Conservation (phyloP, 2,888 invertebrate species). For the Sycophila texana region DNA sequence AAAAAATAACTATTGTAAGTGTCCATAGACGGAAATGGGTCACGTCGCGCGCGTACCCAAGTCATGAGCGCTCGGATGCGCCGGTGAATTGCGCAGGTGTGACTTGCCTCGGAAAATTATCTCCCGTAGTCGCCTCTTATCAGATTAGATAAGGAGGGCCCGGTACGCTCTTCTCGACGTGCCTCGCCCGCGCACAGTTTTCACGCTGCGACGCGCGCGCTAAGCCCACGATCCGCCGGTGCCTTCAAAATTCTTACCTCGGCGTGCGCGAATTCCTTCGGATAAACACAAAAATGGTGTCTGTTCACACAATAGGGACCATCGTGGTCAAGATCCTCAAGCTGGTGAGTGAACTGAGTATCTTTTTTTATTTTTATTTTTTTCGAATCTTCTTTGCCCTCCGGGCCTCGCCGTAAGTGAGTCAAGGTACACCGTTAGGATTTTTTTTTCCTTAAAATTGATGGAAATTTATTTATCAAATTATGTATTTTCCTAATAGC, state of each 20-base stretch:
- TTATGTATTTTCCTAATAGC: no score
- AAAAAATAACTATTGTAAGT: no score
- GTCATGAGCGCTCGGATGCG: no score
- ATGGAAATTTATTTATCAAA: no score
- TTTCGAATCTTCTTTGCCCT: no score
- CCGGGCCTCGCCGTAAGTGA: no score
- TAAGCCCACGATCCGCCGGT: not conserved
- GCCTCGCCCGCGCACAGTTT: not conserved
- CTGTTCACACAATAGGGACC: conserved; percentile 87
- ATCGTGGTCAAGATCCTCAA: conserved; percentile 89
- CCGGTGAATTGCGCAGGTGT: conserved; percentile 39
- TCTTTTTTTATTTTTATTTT: no score
- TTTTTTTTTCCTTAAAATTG: not conserved
- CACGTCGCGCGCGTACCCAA: no score
- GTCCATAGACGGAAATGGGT: no score
- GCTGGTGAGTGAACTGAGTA: conserved; percentile 81
- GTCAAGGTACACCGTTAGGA: not conserved
- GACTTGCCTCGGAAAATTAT: conserved; percentile 58
- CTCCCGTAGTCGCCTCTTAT: conserved; percentile 64
- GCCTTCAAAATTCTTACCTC: not conserved
- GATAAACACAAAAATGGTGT: conserved; percentile 80
- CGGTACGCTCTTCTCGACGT: not conserved
- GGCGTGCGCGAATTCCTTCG: not conserved
- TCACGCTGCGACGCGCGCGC: not conserved
- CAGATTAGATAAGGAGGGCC: conserved; percentile 74